Evolutionary conservation across 1,140 invertebrate species (phyloP), one percentile per base, ranked within the genome.

Genomic region (Microvelia longipes): DNA sequence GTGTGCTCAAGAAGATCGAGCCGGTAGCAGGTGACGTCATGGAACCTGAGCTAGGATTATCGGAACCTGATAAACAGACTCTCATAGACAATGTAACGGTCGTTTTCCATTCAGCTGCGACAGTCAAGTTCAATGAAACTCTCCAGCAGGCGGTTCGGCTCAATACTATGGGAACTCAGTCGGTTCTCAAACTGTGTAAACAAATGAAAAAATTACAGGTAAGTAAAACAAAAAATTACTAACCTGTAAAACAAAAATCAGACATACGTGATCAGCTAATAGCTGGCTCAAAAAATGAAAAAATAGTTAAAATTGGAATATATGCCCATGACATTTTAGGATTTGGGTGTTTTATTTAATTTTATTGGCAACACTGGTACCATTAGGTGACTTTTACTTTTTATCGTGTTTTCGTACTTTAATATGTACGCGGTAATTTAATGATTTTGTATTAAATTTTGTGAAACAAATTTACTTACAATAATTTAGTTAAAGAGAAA

Each of bases 21-120:
- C 77, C 73, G 28, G 82, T 61, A 75, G 85, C n/a, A 73, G 87
- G 87, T 24, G 87, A 90, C 77, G 81, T 90, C 27, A 79, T 82
- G 62, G 73, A 82, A 62, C 78, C 81, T 15, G 79, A 79, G 13
- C 75, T 89, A 1, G 88, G 76, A 0, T 28, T 79, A 2, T 71
- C 78, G 19, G 73, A 78, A 2, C 82, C 71, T 35, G 75, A 79
- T 71, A 72, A 72, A 28, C 13, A 72, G 1, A 70, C 79, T 1
- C 76, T 93, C 0, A 75, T 79, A 0, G 78, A 84, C 14, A 84
- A 88, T 70, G 86, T 92, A 24, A 85, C 88, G 29, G 79, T 89
- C 66, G 86, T 89, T 0, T 88, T 89, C 77, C 88, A 89, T 75
- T 86, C 85, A 2, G 87, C 88, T 1, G 88, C 87, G 2, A 89